Evolutionary conservation across 2,888 invertebrate species (phyloP).

Genomic region (Microplitis manilae): DNA sequence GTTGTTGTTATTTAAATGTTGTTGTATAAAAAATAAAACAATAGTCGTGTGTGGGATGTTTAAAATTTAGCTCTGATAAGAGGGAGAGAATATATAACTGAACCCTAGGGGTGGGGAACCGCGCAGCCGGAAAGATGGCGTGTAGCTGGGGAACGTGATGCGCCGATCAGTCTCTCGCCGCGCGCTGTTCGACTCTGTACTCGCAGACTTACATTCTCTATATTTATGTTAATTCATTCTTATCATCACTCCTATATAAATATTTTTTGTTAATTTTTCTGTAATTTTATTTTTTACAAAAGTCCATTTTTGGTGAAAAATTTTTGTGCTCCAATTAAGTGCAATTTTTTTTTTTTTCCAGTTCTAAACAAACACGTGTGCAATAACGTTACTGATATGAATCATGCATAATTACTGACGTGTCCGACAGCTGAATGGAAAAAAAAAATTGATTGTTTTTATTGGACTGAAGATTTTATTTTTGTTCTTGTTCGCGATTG

Average conservation of each 20-base stretch:
- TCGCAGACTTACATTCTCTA: neutral
- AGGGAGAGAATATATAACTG: slow-evolving; percentile 27
- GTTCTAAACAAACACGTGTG: neutral
- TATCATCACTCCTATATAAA: neutral
- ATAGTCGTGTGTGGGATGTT: slow-evolving; percentile 1
- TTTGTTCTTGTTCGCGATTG: slow-evolving; percentile 4
- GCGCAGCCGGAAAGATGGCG: slow-evolving; percentile 44
- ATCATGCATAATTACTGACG: neutral
- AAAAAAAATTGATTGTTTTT: neutral
- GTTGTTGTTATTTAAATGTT: too few species aligned
- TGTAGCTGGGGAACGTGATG: slow-evolving; percentile 41
- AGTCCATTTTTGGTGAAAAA: too few species aligned
- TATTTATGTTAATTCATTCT: neutral
- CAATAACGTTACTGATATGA: neutral
- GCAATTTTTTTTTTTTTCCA: neutral
- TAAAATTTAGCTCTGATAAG: neutral
- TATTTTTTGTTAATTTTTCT: too few species aligned
- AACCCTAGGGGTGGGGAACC: slow-evolving; percentile 43
- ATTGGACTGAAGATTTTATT: slow-evolving; percentile 3
- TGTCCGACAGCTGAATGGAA: neutral
- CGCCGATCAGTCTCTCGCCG: slow-evolving; percentile 64
- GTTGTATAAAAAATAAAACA: slow-evolving; percentile 26
- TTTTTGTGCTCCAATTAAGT: neutral
- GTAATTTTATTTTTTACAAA: too few species aligned
- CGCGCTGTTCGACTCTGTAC: slow-evolving; percentile 54